phyloP scores from a whole-genome alignment of 2,113 vertebrate species.

The Lophura nycthemera region DNA sequence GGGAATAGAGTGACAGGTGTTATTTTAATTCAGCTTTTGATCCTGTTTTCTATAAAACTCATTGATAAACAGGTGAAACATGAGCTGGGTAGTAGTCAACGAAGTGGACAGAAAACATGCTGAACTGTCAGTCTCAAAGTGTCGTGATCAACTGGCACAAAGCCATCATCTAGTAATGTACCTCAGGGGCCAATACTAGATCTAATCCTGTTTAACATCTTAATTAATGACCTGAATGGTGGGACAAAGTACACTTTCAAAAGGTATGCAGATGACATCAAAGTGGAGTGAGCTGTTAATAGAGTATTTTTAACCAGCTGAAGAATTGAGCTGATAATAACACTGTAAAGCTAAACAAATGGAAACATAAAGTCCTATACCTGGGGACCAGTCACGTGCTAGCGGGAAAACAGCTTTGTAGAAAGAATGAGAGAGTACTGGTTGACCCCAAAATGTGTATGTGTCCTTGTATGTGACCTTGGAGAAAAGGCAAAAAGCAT shows the following conservation, averaged over 20 bases:
- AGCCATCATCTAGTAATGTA: neutral
- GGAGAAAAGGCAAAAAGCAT: neutral
- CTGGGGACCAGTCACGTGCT: neutral
- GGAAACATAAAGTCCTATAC: neutral
- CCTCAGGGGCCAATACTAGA: neutral
- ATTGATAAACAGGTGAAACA: neutral
- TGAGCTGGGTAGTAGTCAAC: neutral
- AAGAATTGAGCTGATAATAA: neutral
- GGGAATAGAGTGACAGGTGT: neutral
- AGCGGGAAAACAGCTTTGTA: neutral
- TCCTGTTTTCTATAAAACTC: neutral
- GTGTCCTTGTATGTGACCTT: neutral
- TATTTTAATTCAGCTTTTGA: neutral
- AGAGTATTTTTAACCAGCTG: neutral
- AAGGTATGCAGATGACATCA: neutral
- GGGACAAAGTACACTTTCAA: neutral
- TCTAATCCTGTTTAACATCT: neutral
- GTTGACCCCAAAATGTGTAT: neutral
- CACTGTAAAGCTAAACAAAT: neutral
- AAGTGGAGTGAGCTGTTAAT: neutral
- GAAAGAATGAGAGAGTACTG: neutral
- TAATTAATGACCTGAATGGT: rapidly evolving
- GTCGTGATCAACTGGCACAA: neutral
- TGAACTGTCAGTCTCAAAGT: neutral
- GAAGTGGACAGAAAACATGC: neutral